phyloP scores from a whole-genome alignment of 2,113 vertebrate species.

The Entosphenus tridentatus region DNA sequence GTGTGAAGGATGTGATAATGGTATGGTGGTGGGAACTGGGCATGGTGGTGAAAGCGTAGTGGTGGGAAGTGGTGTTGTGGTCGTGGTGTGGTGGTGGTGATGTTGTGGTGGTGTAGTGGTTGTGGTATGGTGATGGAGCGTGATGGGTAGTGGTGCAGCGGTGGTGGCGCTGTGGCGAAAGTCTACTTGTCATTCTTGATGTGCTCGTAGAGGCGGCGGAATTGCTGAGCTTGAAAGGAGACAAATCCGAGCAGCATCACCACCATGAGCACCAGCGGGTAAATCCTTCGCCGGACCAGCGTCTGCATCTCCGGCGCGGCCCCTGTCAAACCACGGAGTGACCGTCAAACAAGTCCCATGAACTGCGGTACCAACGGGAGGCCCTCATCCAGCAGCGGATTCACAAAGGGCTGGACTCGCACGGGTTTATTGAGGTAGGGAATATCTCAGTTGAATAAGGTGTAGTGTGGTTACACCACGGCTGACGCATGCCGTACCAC shows the following conservation, averaged over 20 bases:
- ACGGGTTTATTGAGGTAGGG: too few species aligned
- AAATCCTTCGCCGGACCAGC: constrained; percentile 80
- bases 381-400: not conserved
- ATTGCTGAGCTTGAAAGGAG: constrained; percentile 93
- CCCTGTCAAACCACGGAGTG: constrained; percentile 23
- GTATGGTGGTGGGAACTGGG: not conserved
- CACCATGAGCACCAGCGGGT: constrained; percentile 88
- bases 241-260: constrained; percentile 76
- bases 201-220: constrained; percentile 97
- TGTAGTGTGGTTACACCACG: too few species aligned
- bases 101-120: too few species aligned
- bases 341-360: not conserved
- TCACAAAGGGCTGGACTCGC: too few species aligned
- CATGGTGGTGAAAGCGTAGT: constrained; percentile 3
- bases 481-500: too few species aligned
- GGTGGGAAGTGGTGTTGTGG: too few species aligned
- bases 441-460: too few species aligned
- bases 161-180: not conserved
- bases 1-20: not conserved
- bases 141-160: not conserved
- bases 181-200: constrained; percentile 95
- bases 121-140: constrained; percentile 10
- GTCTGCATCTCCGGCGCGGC: constrained; percentile 70
- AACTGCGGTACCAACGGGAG: not conserved
- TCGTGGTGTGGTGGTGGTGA: too few species aligned